These are phyloP conservation scores for Lasioglossum oenotherae DNA, from an alignment of 2,888 invertebrate genomes.

Conservation along the genomic window DNA sequence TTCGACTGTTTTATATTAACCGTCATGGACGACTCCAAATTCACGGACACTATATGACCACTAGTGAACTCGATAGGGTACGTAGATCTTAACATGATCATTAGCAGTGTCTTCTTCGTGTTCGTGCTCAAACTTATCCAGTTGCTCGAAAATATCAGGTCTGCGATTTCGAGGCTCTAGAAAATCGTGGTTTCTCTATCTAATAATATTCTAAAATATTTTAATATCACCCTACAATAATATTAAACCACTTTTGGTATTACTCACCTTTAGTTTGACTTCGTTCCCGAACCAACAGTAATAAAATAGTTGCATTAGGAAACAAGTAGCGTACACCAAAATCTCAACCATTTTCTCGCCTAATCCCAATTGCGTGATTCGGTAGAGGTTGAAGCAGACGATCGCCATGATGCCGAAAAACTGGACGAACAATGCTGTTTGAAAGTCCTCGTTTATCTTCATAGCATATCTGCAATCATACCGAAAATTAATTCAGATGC, in stretches of 20 bases:
- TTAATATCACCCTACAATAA: too few relatives aligned
- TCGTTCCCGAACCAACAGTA: slow-evolving; percentile 61
- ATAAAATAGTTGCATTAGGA: slow-evolving; percentile 68
- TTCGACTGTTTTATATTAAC: background rate
- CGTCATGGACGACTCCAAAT: slow-evolving; percentile 37
- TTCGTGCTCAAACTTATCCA: slow-evolving; percentile 19
- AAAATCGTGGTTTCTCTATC: too few relatives aligned
- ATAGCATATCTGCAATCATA: slow-evolving; percentile 28
- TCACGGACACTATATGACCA: slow-evolving; percentile 23
- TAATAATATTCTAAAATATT: too few relatives aligned
- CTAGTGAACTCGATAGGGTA: slow-evolving; percentile 46
- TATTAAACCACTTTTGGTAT: too few relatives aligned
- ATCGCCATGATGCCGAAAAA: slow-evolving; percentile 19
- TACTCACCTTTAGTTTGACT: slow-evolving; percentile 35
- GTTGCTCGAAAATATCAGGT: slow-evolving; percentile 28
- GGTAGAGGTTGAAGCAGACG: slow-evolving; percentile 36
- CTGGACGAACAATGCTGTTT: slow-evolving; percentile 18
- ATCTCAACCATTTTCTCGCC: background rate
- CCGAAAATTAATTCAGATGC: background rate
- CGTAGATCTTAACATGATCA: slow-evolving; percentile 47
- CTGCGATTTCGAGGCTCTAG: slow-evolving; percentile 32
- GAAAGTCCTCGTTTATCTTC: slow-evolving; percentile 23
- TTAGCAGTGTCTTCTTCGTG: slow-evolving; percentile 20
- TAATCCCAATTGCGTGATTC: background rate
- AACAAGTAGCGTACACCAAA: slow-evolving; percentile 37